A percentile compares a stretch with the other conserved stretches of the same genome.
These are phyloP conservation scores for Poecilobothrus nobilitatus DNA, from an alignment of 2,888 invertebrate species.

Conservation along the genomic window DNA sequence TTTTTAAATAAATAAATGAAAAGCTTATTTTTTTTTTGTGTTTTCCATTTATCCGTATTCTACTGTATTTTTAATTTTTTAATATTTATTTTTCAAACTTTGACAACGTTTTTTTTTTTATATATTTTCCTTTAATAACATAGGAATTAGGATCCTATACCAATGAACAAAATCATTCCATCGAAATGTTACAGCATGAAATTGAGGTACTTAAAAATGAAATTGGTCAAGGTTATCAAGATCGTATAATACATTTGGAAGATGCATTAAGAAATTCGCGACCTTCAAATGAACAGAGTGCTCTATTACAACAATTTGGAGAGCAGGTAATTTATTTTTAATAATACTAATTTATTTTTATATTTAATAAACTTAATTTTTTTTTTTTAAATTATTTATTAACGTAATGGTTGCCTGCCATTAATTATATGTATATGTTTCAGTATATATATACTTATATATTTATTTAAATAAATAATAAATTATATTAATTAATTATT, in stretches of 20 bases:
- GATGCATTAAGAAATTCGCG: constrained; percentile 47
- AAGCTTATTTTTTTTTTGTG: background rate
- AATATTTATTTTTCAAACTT: background rate
- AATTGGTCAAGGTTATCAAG: constrained; percentile 35
- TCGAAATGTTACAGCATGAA: constrained; percentile 38
- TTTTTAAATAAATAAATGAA: background rate
- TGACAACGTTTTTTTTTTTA: background rate
- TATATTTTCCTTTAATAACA: background rate
- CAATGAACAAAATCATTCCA: constrained; percentile 34
- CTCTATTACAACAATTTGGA: constrained; percentile 45
- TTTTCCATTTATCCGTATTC: background rate
- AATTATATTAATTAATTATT: no score
- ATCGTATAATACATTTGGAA: constrained; percentile 38
- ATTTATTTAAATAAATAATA: no score
- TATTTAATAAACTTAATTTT: no score
- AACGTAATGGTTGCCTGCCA: no score
- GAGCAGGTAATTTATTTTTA: constrained; percentile 36
- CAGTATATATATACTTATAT: no score
- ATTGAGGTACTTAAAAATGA: constrained; percentile 38
- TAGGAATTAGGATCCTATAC: constrained; percentile 39
- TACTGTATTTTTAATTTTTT: background rate
- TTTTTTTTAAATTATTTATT: no score
- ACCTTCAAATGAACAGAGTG: constrained; percentile 45
- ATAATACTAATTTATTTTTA: background rate
- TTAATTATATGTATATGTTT: no score